Base-by-base conservation (phyloP, 2,113 vertebrate species). In the Coryphaenoides rupestris region DNA sequence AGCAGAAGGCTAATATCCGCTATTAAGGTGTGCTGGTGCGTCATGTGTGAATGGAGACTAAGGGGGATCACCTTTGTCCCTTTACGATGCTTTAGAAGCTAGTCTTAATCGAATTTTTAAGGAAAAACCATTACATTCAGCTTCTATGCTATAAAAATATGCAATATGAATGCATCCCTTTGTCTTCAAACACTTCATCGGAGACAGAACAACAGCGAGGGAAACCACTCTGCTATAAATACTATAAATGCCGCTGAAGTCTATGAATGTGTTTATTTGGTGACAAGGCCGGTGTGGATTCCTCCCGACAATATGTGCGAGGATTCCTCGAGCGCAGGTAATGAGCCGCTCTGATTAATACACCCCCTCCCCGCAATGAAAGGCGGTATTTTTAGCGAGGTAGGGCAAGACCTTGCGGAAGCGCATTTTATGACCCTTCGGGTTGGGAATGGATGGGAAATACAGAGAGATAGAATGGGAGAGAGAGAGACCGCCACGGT, bases 341-440 rank as follows among this genome's bases (percentile, higher is more conserved):
- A 75, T 66, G 64, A 74, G 66, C 55, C 56, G 0, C 45, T 72
- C 72, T 82, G 86, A 86, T 84, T 84, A 84, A 84, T 84, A 75
- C 58, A 60, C 60, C 50, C 52, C 60, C n/a, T 7, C 33, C 33
- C 13, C 33, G 9, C 58, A 22, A 62, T 73, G 77, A 75, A 75
- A 71, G 70, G 60, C 74, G 81, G 85, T 82, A 86, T 84, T 84
- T 87, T 86, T 82, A 86, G 82, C 73, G 47, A 21, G 49, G 69
- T 68, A 60, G 62, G 69, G 68, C 63, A 21, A n/a, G 75, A 74
- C 76, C 75, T 55, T 62, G 67, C 65, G 71, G 74, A 80, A 79
- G 81, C 12, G 12, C 62, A 65, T 66, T 75, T 80, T 76, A 77
- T 81, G 72, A 75, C 70, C 80, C 74, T 74, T 77, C 73, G 74